These are phyloP conservation scores for Sceloporus undulatus DNA, from an alignment of 2,113 vertebrate species.

Conservation along the genomic window DNA sequence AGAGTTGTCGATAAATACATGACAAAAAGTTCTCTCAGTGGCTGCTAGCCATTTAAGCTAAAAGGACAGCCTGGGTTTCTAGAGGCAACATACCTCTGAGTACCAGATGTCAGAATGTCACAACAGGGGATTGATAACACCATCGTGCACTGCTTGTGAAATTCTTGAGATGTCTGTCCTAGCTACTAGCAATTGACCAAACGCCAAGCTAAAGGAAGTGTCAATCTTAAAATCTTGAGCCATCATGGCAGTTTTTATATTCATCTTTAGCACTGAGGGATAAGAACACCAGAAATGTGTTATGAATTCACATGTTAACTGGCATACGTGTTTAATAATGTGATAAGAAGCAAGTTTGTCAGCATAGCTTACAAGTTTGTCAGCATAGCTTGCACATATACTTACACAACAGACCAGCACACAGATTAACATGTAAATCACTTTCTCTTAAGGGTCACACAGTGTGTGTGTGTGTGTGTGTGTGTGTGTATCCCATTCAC, in stretches of 20 bases:
- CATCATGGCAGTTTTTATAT: background rate
- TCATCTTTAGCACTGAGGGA: background rate
- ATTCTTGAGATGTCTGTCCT: background rate
- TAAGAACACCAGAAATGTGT: background rate
- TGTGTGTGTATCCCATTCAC: no score
- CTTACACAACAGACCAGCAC: no score
- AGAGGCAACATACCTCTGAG: background rate
- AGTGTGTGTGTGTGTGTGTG: no score
- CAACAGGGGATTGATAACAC: background rate
- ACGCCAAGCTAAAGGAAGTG: background rate
- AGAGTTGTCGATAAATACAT: background rate
- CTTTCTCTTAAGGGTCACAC: no score
- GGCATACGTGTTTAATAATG: background rate
- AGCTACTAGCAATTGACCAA: background rate
- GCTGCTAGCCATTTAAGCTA: background rate
- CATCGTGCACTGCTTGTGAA: background rate
- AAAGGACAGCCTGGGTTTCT: background rate
- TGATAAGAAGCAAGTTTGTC: background rate
- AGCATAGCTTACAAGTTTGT: no score
- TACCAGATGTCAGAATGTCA: constrained; percentile 3
- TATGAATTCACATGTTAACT: background rate
- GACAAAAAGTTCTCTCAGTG: background rate
- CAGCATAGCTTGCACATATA: no score
- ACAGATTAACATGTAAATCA: no score
- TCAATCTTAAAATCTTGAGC: background rate